phyloP scores from a whole-genome alignment of 2,888 invertebrate species.

The Drosophila nr. perissopoda region DNA sequence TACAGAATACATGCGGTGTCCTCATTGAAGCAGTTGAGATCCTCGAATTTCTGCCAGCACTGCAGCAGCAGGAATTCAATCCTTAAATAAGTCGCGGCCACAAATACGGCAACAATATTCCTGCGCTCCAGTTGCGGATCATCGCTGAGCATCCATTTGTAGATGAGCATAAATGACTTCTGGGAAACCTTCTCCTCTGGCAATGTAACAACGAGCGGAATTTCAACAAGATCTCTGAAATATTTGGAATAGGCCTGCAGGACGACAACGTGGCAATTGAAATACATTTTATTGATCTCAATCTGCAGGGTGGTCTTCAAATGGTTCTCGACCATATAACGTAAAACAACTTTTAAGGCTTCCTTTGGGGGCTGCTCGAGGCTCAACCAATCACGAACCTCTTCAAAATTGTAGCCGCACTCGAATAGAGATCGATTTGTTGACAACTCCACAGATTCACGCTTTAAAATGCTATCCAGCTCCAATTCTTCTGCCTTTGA shows the following conservation, averaged over 20 bases:
- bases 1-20: constrained; percentile 85
- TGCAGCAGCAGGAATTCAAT: constrained; percentile 70
- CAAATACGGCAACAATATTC: constrained; percentile 50
- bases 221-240: constrained; percentile 75
- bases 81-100: constrained; percentile 73
- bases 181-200: constrained; percentile 85
- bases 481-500: constrained; percentile 57
- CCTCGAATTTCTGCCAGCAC: constrained; percentile 91
- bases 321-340: constrained; percentile 62
- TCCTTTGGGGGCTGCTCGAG: constrained; percentile 47
- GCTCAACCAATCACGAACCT: constrained; percentile 44
- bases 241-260: constrained; percentile 80
- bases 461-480: constrained; percentile 21
- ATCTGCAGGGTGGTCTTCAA: constrained; percentile 58
- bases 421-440: constrained; percentile 56
- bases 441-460: neutral
- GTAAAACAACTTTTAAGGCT: constrained; percentile 41
- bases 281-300: constrained; percentile 59
- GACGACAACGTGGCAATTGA: constrained; percentile 78
- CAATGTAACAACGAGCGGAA: constrained; percentile 43
- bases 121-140: constrained; percentile 86
- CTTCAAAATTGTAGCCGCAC: constrained; percentile 59
- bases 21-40: constrained; percentile 89
- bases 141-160: constrained; percentile 93
- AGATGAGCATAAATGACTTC: constrained; percentile 89